phyloP scores from a whole-genome alignment of 2,113 vertebrate genomes.

The Hiodon tergisus region DNA sequence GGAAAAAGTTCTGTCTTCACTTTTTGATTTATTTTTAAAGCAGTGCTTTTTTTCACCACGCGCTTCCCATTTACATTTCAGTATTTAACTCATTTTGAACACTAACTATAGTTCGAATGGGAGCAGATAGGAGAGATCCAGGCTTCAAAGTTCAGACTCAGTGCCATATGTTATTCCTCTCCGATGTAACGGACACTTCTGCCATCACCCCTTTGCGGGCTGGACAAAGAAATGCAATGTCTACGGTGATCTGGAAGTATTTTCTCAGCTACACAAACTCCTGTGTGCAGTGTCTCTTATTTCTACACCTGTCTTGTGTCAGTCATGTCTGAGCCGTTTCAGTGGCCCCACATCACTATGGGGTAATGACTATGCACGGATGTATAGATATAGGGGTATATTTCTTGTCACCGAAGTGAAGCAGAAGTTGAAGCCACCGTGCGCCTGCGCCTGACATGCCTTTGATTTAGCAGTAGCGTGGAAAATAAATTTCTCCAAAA shows the following conservation, averaged over 20 bases:
- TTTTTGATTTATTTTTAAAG: too few relatives aligned
- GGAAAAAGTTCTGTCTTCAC: slow-evolving; percentile 10
- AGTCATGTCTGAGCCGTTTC: slow-evolving; percentile 19
- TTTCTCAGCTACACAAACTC: neutral
- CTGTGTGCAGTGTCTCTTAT: neutral
- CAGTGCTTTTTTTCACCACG: slow-evolving; percentile 11
- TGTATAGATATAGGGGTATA: neutral
- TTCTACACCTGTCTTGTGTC: slow-evolving; percentile 29
- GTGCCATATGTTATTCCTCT: neutral
- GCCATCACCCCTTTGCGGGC: neutral
- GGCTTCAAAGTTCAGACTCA: neutral
- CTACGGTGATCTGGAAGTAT: neutral
- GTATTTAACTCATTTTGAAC: neutral
- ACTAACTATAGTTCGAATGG: neutral
- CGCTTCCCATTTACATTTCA: neutral
- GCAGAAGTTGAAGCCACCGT: slow-evolving; percentile 14
- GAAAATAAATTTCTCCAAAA: neutral
- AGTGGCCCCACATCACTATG: neutral
- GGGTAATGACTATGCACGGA: slow-evolving; percentile 5
- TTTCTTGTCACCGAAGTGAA: neutral
- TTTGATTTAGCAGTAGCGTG: neutral
- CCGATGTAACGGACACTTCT: neutral
- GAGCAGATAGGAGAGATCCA: neutral
- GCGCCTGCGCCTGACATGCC: neutral
- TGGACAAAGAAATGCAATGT: neutral